Evolutionary conservation across 2,888 invertebrate species (phyloP), one percentile per base, ranked within the genome.

Genomic region (Agrochola litura): DNA sequence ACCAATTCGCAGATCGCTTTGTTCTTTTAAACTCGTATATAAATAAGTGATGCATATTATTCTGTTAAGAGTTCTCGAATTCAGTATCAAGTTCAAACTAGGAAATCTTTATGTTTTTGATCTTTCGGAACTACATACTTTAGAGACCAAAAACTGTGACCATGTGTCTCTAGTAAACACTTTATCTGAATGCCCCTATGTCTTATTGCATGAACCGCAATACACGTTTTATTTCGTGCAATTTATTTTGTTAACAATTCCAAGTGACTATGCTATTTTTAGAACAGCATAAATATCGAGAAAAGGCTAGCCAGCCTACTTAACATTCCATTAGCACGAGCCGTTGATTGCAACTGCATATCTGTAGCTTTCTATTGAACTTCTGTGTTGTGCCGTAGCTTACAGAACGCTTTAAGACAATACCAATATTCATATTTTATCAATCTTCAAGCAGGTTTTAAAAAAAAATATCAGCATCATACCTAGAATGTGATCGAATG

Each of bases 1-100:
- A 88, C 88, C 81, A 75, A 89, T 89, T 84, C 73, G 78, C 79
- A 74, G 86, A 87, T 86, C 83, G 85, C 84, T 88, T 89, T 82
- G 86, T 89, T 88, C 82, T 83, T 83, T 86, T 78, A 74, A 80
- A 70, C 46, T 81, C 6, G 4, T 56, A 56, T 68, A 64, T 69
- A 58, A 69, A 72, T 85, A 69, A 69, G 58, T 41, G 12, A 37
- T 69, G 41, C 43, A 67, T 67, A 22, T 71, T n/a, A 70, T 77
- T 77, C 30, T 16, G 12, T 67, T 43, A 22, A 9, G 25, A 58
- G 49, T 22, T 64, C 37, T 46, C 10, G 54, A 63, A 64, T 64
- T 63, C 37, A n/a, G 43, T 54, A 58, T 56, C 30, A 63, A 67
- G 30, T 81, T 56, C 10, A 61, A 43, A 46, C n/a, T 65, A 41